Evolutionary conservation across 2,888 invertebrate species (phyloP), one percentile per base, ranked within the genome.

Genomic region (Leptopterna dolabrata): DNA sequence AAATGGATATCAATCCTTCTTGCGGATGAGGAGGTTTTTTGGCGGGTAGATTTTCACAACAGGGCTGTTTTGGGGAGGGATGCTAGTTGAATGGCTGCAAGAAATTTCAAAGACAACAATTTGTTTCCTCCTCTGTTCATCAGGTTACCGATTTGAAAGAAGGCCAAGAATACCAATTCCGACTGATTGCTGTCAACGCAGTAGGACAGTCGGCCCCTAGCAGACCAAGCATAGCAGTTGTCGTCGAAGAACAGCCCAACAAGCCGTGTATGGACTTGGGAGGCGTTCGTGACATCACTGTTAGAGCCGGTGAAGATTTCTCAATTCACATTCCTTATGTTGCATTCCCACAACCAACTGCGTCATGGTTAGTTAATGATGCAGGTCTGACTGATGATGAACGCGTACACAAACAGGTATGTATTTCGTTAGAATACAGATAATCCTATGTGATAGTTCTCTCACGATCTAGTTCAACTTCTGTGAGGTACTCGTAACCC

Each of bases 301-400:
- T 99, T 2, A 95, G 97, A 90, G 99, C 99, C 89, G 99, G 99
- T 82, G 98, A 99, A 93, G 98, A 98, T 92, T 99, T 99, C 93
- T 96, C 97, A 90, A 98, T 99, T 91, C 97, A 97, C 91, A 96
- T 99, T 19, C 99, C 99, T 3, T 99, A 97, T 92, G 95, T 96
- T 90, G 98, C 98, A 89, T 97, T 98, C 94, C 99, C 99, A 1
- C 96, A 97, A 92, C 99, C 99, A 7, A 96, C 96, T 1, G 98
- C 98, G 0, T 94, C 96, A 51, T 99, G 99, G 98, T 96, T 96
- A 91, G 96, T 96, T 70, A 97, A 97, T 90, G 97, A 97, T 91
- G 94, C 94, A 89, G 93, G 95, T 9, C 93, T 98, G 76, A 96
- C 96, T 90, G 96, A 96, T 89, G 96, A 97, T 90, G 93, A 94